Evolutionary conservation across 2,888 invertebrate species (phyloP).

Genomic region (Heliconius sara): DNA sequence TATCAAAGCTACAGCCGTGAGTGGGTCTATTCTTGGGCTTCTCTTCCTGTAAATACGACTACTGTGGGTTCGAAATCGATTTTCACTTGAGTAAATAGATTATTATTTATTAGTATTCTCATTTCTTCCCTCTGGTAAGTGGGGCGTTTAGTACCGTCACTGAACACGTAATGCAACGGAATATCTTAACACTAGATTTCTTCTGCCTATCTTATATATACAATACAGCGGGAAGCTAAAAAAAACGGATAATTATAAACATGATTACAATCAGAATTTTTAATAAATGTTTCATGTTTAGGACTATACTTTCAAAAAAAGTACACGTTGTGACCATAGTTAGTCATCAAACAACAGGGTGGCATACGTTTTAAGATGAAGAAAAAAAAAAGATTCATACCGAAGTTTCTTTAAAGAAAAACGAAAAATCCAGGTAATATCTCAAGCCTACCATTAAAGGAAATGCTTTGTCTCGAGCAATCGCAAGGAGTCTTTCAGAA

Average conservation of each 20-base stretch:
- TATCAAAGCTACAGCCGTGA: too few species aligned
- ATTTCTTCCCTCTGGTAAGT: not conserved
- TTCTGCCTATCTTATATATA: too few species aligned
- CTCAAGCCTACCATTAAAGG: conserved; percentile 5
- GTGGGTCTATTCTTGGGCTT: too few species aligned
- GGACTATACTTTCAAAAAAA: not conserved
- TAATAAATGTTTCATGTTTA: too few species aligned
- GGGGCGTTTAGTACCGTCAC: not conserved
- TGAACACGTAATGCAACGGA: not conserved
- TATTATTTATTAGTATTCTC: not conserved
- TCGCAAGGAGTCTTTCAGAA: conserved; percentile 16
- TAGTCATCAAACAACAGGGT: not conserved
- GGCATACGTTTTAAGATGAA: not conserved
- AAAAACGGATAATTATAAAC: too few species aligned
- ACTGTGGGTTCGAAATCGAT: not conserved
- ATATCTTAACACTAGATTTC: not conserved
- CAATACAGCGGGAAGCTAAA: too few species aligned
- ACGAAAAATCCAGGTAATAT: conserved; percentile 13
- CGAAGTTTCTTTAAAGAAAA: not conserved
- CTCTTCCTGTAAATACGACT: not conserved
- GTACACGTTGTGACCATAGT: not conserved
- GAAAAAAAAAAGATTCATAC: not conserved
- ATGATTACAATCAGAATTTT: too few species aligned
- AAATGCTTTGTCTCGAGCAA: conserved; percentile 29
- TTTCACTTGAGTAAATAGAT: too few species aligned